Percentiles rank a stretch among this genome's conserved stretches.
Evolutionary conservation across 2,888 invertebrate species (phyloP).

Genomic region (Tanypteryx hageni): DNA sequence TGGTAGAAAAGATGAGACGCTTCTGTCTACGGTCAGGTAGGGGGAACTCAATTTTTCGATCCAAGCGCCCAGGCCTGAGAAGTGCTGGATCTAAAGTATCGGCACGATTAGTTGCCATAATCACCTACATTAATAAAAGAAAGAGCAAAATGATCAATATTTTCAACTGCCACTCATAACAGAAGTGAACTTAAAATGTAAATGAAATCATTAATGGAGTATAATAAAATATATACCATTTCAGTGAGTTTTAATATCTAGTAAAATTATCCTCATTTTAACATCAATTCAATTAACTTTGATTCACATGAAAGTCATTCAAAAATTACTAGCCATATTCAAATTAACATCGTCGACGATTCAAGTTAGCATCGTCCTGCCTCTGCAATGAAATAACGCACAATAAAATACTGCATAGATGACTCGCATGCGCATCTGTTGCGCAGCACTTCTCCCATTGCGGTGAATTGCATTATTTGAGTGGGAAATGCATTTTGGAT

Average conservation of each 20-base stretch:
- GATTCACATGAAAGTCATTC: no score
- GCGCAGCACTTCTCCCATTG: no score
- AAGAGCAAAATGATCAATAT: background rate
- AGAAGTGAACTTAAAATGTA: constrained; percentile 72
- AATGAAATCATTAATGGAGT: constrained; percentile 35
- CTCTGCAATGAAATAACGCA: no score
- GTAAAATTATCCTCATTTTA: background rate
- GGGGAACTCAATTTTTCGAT: constrained; percentile 99
- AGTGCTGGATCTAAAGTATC: constrained; percentile 99
- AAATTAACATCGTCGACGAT: no score
- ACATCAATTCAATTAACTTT: no score
- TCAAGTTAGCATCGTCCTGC: no score
- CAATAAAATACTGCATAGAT: no score
- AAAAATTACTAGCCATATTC: no score
- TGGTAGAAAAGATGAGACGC: constrained; percentile 97
- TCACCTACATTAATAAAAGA: constrained; percentile 79
- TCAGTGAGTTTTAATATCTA: constrained; percentile 55
- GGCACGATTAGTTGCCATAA: constrained; percentile 98
- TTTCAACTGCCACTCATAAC: background rate
- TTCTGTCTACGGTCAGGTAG: constrained; percentile 94
- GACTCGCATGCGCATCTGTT: no score
- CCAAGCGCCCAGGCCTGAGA: constrained; percentile 95
- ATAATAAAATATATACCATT: background rate
- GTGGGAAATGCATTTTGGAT: no score
- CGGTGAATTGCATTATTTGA: no score